These are phyloP conservation scores for Gymnosoma rotundatum DNA, from an alignment of 2,888 invertebrate genomes.

Conservation along the genomic window DNA sequence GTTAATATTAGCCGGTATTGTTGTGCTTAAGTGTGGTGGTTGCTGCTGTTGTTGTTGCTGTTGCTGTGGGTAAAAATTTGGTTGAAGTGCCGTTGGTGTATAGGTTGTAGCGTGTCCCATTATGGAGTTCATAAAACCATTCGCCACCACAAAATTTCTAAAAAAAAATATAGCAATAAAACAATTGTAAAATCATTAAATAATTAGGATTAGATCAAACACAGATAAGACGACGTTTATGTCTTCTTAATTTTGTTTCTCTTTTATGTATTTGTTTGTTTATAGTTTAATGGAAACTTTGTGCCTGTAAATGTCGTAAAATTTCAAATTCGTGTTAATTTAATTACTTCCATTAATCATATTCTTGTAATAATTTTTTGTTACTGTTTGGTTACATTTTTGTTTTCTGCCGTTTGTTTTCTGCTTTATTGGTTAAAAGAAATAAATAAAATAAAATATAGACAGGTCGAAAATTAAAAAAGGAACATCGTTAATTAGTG, in stretches of 20 bases:
- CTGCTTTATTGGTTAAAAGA: constrained; percentile 56
- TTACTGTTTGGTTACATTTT: constrained; percentile 50
- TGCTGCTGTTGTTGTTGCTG: constrained; percentile 66
- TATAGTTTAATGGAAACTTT: constrained; percentile 70
- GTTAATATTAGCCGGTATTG: constrained; percentile 15
- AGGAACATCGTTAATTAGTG: no score
- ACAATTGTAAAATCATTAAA: constrained; percentile 66
- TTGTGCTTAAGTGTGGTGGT: constrained; percentile 61
- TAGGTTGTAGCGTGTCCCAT: constrained; percentile 77
- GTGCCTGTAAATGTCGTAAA: constrained; percentile 79
- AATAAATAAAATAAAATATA: no score
- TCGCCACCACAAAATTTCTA: constrained; percentile 85
- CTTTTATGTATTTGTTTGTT: not conserved
- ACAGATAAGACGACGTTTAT: constrained; percentile 42
- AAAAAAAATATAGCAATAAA: constrained; percentile 52
- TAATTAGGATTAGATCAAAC: constrained; percentile 56
- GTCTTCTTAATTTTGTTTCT: constrained; percentile 15
- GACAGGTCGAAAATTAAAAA: no score
- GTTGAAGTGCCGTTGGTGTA: constrained; percentile 81
- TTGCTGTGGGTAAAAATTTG: constrained; percentile 71
- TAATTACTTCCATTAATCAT: constrained; percentile 78
- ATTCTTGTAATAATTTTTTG: constrained; percentile 63
- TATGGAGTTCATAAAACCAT: constrained; percentile 84
- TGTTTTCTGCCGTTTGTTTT: constrained; percentile 74
- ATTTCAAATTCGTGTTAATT: constrained; percentile 80